phyloP scores from a whole-genome alignment of 1,140 invertebrate genomes.

The Drosophila busckii region DNA sequence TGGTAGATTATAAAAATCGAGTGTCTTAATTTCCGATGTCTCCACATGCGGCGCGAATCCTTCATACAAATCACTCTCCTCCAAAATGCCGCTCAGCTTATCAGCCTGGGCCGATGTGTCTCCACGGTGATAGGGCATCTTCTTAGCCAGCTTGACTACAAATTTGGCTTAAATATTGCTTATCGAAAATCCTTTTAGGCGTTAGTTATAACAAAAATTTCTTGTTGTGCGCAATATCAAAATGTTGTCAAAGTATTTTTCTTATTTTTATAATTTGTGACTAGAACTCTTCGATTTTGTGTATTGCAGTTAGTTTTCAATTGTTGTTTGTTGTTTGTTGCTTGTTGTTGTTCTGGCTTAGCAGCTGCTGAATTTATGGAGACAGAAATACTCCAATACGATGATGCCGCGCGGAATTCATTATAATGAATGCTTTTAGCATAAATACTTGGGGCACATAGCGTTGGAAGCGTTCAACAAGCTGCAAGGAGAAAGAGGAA shows the following conservation, averaged over 20 bases:
- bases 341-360: slow-evolving; percentile 6
- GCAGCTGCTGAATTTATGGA: slow-evolving; percentile 64
- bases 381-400: slow-evolving; percentile 79
- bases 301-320: slow-evolving; percentile 8
- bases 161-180: too few species aligned
- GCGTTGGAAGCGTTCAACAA: slow-evolving; percentile 18
- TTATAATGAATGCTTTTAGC: slow-evolving; percentile 68
- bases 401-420: slow-evolving; percentile 78
- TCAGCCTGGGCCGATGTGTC: slow-evolving; percentile 70
- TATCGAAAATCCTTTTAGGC: too few species aligned
- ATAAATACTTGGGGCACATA: slow-evolving; percentile 61
- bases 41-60: slow-evolving; percentile 87
- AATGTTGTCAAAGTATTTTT: neutral
- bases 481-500: slow-evolving; percentile 32
- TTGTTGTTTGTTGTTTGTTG: slow-evolving; percentile 17
- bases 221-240: slow-evolving; percentile 3
- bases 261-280: slow-evolving; percentile 19
- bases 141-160: slow-evolving; percentile 56
- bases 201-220: too few species aligned
- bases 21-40: slow-evolving; percentile 83
- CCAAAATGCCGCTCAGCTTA: slow-evolving; percentile 82
- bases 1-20: slow-evolving; percentile 79
- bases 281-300: slow-evolving; percentile 25
- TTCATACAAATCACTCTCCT: slow-evolving; percentile 86
- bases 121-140: slow-evolving; percentile 77